Evolutionary conservation across 2,888 invertebrate genomes (phyloP), one percentile per base, ranked within the genome.

Genomic region (Andrena flavipes): DNA sequence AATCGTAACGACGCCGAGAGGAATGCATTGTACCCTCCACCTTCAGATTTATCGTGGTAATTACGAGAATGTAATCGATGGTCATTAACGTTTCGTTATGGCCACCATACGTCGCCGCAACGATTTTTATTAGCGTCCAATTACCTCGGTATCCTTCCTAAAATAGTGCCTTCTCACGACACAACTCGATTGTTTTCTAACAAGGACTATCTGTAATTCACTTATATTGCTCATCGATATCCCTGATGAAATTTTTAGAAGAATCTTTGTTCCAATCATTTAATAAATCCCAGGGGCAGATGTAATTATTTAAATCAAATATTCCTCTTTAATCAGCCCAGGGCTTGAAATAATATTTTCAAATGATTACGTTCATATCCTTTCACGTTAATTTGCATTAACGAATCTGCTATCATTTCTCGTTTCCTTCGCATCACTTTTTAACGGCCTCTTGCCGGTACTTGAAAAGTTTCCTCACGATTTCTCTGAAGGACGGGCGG

Each of bases 81-180:
- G 89, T 92, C 92, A 92, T 92, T 93, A 92, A 92, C 89, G 92
- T 91, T 87, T 90, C 88, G 88, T 92, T 92, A 92, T 91, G 89
- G 89, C 91, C 84, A 77, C 88, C 87, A 88, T 84, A 88, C 88
- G 87, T 86, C 89, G 87, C 71, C 80, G 84, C 76, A 89, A 88
- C 87, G 87, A 92, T 92, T 93, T 92, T 93, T 92, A 92, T 92
- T 91, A 91, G 86, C 84, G 78, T 76, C 87, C 82, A 84, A 89
- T 89, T 85, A 87, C 74, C 76, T 63, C 74, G 59, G 29, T 48
- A 65, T 80, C 79, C 84, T 82, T 80, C 75, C 63, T 60, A 62
- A 35, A 75, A 86, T 82, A 67, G 86, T 77, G 30, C 59, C 76
- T 86, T 81, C 72, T 86, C 90, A 89, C 88, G 89, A 80, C 76